Conservation (phyloP, 2,113 vertebrate species). For the Gymnogyps californianus region DNA sequence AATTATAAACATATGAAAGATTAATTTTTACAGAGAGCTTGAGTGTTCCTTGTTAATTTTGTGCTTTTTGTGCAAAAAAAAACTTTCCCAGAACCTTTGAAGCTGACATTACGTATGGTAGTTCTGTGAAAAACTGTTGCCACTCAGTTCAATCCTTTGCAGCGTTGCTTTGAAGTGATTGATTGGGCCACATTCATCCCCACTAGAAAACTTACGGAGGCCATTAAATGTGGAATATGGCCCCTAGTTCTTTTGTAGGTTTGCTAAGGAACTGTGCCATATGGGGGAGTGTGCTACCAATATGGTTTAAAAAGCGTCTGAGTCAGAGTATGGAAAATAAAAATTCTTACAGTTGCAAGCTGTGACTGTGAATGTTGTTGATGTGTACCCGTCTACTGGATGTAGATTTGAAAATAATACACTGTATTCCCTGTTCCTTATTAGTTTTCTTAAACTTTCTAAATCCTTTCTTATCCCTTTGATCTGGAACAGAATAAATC, state of each 20-base stretch:
- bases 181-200: background rate
- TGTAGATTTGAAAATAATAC: background rate
- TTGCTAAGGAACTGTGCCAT: background rate
- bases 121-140: background rate
- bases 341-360: background rate
- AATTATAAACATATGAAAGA: background rate
- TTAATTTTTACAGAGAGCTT: background rate
- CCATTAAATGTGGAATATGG: background rate
- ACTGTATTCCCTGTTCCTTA: background rate
- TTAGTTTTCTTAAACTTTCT: background rate
- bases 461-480: background rate
- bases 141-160: background rate
- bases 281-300: background rate
- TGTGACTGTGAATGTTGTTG: background rate
- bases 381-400: background rate
- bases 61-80: background rate
- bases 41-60: background rate
- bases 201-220: background rate
- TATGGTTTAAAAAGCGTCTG: background rate
- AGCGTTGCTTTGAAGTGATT: background rate
- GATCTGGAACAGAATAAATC: background rate
- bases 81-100: background rate
- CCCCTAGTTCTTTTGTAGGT: background rate
- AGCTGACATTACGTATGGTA: background rate
- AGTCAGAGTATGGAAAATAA: background rate